These are phyloP conservation scores for Tamandua tetradactyla DNA, from an alignment of 2,797 vertebrate genomes.

Conservation along the genomic window DNA sequence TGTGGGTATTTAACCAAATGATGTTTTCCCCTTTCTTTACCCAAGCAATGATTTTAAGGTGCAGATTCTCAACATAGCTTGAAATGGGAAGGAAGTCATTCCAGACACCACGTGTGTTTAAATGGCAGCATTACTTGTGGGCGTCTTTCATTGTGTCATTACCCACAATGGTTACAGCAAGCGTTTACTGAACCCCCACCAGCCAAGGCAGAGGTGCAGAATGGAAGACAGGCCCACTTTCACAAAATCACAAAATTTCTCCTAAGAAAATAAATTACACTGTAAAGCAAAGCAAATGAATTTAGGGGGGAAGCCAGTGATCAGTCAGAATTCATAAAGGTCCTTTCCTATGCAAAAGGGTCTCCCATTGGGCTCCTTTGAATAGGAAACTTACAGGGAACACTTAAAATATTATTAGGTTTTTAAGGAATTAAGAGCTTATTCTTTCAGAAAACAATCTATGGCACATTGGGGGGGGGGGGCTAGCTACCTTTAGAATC, in stretches of 20 bases:
- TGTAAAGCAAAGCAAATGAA: constrained; percentile 37
- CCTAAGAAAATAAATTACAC: not conserved
- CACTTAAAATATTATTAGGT: constrained; percentile 30
- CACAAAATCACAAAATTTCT: constrained; percentile 4
- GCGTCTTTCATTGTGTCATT: not conserved
- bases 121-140: not conserved
- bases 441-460: constrained; percentile 31
- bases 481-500: not conserved
- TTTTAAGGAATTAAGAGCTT: constrained; percentile 49
- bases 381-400: not conserved
- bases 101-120: not conserved
- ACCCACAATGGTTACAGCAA: not conserved
- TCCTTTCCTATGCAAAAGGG: not conserved
- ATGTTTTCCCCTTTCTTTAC: not conserved
- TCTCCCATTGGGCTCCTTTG: constrained; percentile 43
- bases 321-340: constrained; percentile 28
- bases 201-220: not conserved
- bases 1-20: constrained; percentile 37
- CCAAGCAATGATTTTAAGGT: constrained; percentile 44
- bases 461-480: not conserved
- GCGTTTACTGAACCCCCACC: not conserved
- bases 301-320: constrained; percentile 13
- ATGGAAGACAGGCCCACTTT: not conserved
- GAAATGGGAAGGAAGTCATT: not conserved
- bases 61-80: constrained; percentile 23